These are phyloP conservation scores for Benthosema pterotum DNA, from an alignment of 2,797 vertebrate species.

Conservation along the genomic window DNA sequence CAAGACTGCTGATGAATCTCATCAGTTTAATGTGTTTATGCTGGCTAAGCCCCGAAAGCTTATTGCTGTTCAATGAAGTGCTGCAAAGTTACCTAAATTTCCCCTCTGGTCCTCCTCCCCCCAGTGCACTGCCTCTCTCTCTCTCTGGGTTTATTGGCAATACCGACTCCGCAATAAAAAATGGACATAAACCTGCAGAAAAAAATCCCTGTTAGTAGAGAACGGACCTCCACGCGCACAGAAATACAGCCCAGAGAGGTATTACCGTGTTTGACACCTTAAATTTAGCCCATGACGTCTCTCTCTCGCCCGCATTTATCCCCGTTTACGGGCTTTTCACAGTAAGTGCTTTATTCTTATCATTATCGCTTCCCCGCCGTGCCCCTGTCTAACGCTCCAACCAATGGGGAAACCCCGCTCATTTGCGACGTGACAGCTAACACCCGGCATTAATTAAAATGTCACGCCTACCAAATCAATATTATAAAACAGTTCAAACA, in stretches of 20 bases:
- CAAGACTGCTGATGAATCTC: conserved; percentile 84
- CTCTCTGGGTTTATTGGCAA: conserved; percentile 47
- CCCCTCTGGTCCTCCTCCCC: conserved; percentile 63
- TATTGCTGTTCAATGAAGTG: conserved; percentile 84
- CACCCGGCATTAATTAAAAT: conserved; percentile 82
- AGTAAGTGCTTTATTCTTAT: conserved; percentile 75
- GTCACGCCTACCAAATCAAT: conserved; percentile 80
- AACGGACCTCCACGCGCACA: conserved; percentile 72
- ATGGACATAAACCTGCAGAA: conserved; percentile 62
- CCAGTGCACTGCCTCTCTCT: conserved; percentile 45
- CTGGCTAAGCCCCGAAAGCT: conserved; percentile 80
- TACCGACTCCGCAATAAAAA: conserved; percentile 54
- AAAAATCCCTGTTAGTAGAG: conserved; percentile 55
- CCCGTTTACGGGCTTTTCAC: conserved; percentile 70
- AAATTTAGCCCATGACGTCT: conserved; percentile 69
- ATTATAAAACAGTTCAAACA: conserved; percentile 82
- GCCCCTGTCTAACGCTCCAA: conserved; percentile 67
- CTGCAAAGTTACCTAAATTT: conserved; percentile 81
- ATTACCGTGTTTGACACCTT: conserved; percentile 65
- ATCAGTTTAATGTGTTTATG: conserved; percentile 85
- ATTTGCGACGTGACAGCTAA: conserved; percentile 73
- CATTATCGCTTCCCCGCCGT: conserved; percentile 66
- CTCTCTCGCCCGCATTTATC: conserved; percentile 68
- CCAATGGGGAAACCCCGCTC: conserved; percentile 65
- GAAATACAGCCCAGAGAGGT: conserved; percentile 66